A percentile compares a stretch with the other conserved stretches of the same genome.
Evolutionary conservation across 2,797 vertebrate species (phyloP).

Genomic region (Danio kyathit): DNA sequence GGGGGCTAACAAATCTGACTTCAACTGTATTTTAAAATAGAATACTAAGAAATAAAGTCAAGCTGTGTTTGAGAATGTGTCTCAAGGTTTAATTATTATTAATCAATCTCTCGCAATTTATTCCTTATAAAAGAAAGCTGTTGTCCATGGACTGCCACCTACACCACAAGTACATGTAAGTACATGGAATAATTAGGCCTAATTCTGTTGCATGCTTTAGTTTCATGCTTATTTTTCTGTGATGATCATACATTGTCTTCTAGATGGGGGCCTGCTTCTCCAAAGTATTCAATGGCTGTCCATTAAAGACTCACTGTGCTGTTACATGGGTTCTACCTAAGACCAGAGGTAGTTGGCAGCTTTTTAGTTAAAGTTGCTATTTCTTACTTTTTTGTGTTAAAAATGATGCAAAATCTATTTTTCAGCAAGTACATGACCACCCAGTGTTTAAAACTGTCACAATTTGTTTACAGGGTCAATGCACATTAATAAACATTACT

Average conservation of each 20-base stretch:
- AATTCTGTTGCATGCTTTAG: neutral
- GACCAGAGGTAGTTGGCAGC: slow-evolving; percentile 81
- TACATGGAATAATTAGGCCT: slow-evolving; percentile 54
- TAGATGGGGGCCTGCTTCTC: slow-evolving; percentile 95
- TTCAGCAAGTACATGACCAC: no score
- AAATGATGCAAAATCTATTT: no score
- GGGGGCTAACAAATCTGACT: no score
- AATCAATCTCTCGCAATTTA: neutral
- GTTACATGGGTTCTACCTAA: slow-evolving; percentile 91
- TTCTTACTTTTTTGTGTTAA: no score
- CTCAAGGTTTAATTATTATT: neutral
- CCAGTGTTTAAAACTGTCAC: no score
- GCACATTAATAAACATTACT: no score
- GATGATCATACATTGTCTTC: slow-evolving; percentile 30
- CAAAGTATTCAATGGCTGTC: slow-evolving; percentile 91
- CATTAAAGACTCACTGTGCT: slow-evolving; percentile 90
- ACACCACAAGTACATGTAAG: slow-evolving; percentile 92
- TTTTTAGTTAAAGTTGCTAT: no score
- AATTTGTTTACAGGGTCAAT: no score
- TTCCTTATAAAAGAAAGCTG: slow-evolving; percentile 81
- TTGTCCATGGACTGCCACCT: slow-evolving; percentile 90
- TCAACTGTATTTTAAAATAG: neutral
- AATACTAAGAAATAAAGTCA: neutral
- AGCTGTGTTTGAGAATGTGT: neutral
- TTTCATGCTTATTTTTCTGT: neutral